These are phyloP conservation scores for Ernsta delagoae DNA, from an alignment of 2,888 invertebrate species.

Conservation along the genomic window DNA sequence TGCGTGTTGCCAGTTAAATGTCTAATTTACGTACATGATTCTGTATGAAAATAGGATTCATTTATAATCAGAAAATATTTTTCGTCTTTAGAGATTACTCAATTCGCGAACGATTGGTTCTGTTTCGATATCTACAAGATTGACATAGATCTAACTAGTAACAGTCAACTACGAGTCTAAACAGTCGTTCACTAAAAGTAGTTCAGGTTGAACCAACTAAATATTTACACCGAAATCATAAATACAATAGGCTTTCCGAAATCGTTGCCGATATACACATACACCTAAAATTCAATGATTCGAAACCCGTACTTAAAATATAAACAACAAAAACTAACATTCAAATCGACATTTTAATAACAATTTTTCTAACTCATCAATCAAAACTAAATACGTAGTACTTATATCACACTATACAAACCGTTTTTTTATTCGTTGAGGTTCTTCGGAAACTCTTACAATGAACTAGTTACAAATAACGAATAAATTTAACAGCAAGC, in stretches of 20 bases:
- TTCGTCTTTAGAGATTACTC: constrained; percentile 66
- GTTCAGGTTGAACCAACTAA: constrained; percentile 52
- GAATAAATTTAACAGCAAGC: constrained; percentile 78
- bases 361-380: constrained; percentile 52
- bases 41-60: constrained; percentile 82
- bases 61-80: constrained; percentile 79
- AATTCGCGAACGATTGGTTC: constrained; percentile 74
- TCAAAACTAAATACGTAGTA: constrained; percentile 43
- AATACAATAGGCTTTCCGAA: constrained; percentile 56
- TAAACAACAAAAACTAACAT: constrained; percentile 57
- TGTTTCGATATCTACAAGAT: constrained; percentile 60
- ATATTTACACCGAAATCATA: constrained; percentile 54
- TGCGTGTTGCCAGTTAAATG: constrained; percentile 76
- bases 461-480: constrained; percentile 59
- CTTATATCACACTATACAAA: constrained; percentile 54
- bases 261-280: constrained; percentile 58
- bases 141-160: constrained; percentile 69
- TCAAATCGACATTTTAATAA: constrained; percentile 57
- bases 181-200: constrained; percentile 72
- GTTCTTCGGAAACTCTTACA: constrained; percentile 62
- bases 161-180: constrained; percentile 70
- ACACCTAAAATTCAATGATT: constrained; percentile 71
- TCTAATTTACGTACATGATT: constrained; percentile 72
- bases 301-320: constrained; percentile 65
- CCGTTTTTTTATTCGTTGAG: constrained; percentile 65